Conservation (phyloP, 2,113 vertebrate species). For the Dendropsophus ebraccatus region DNA sequence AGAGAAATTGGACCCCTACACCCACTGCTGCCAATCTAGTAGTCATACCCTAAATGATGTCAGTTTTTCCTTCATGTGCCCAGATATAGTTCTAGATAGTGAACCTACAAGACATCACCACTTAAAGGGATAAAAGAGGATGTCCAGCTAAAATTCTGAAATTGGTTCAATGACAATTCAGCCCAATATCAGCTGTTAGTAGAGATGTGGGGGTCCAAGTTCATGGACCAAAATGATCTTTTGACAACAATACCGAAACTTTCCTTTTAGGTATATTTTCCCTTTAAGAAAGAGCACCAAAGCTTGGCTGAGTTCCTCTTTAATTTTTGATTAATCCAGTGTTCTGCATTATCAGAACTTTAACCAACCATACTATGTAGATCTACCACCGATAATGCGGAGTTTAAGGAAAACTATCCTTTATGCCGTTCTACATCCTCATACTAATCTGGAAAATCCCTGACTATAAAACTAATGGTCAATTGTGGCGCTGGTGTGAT, state of each 20-base stretch:
- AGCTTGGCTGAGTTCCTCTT: slow-evolving; percentile 4
- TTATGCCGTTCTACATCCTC: not conserved
- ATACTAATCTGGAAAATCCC: slow-evolving; percentile 20
- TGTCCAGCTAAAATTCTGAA: too few relatives aligned
- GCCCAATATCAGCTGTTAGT: too few relatives aligned
- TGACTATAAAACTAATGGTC: not conserved
- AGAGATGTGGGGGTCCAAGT: too few relatives aligned
- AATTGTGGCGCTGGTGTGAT: not conserved
- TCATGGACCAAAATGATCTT: too few relatives aligned
- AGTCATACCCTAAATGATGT: too few relatives aligned
- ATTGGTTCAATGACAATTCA: too few relatives aligned
- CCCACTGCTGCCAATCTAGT: too few relatives aligned
- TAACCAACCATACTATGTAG: not conserved
- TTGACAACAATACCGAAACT: too few relatives aligned
- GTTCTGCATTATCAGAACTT: not conserved
- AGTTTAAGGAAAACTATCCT: not conserved
- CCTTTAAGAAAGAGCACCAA: not conserved
- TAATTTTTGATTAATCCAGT: not conserved
- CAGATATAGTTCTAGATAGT: not conserved
- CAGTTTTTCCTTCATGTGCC: not conserved
- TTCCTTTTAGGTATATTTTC: not conserved
- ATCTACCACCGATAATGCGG: not conserved
- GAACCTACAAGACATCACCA: not conserved
- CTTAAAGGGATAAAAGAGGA: not conserved
- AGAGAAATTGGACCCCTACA: too few relatives aligned